Evolutionary conservation across 2,113 vertebrate genomes (phyloP).

Genomic region (Microtus ochrogaster): DNA sequence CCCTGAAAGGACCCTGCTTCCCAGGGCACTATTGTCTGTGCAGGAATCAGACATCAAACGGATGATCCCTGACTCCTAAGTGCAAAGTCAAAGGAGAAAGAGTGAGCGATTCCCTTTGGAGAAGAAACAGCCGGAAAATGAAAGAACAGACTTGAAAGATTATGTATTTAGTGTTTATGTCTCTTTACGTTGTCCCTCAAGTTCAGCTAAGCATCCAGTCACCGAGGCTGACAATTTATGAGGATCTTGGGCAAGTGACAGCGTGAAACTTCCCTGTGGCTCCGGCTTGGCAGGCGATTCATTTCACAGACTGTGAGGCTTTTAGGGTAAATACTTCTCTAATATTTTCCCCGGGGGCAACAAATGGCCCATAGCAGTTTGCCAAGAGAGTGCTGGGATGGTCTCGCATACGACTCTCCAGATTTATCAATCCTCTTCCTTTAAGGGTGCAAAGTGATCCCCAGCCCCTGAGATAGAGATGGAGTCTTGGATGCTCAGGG

Average conservation of each 20-base stretch:
- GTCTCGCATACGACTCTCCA: constrained; percentile 24
- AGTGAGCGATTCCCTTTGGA: neutral
- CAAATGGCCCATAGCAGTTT: constrained; percentile 40
- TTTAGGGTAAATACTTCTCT: constrained; percentile 66
- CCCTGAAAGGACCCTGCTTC: neutral
- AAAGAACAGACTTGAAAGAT: constrained; percentile 62
- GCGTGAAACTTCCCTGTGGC: constrained; percentile 56
- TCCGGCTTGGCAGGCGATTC: constrained; percentile 54
- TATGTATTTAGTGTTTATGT: constrained; percentile 63
- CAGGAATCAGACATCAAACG: neutral
- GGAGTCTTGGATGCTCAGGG: neutral
- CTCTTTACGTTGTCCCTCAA: constrained; percentile 55
- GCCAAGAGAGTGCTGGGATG: neutral
- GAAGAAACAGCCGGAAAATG: constrained; percentile 38
- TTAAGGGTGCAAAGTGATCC: neutral
- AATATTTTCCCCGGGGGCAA: constrained; percentile 68
- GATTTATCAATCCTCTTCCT: neutral
- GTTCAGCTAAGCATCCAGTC: constrained; percentile 13
- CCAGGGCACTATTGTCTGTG: neutral
- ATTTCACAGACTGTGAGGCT: constrained; percentile 60
- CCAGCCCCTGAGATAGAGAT: no score
- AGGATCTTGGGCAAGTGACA: constrained; percentile 45
- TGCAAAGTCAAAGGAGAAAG: neutral
- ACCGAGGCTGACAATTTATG: constrained; percentile 55
- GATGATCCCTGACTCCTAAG: neutral